These are phyloP conservation scores for Phrynocephalus forsythii DNA, from an alignment of 2,797 vertebrate species.

Conservation along the genomic window DNA sequence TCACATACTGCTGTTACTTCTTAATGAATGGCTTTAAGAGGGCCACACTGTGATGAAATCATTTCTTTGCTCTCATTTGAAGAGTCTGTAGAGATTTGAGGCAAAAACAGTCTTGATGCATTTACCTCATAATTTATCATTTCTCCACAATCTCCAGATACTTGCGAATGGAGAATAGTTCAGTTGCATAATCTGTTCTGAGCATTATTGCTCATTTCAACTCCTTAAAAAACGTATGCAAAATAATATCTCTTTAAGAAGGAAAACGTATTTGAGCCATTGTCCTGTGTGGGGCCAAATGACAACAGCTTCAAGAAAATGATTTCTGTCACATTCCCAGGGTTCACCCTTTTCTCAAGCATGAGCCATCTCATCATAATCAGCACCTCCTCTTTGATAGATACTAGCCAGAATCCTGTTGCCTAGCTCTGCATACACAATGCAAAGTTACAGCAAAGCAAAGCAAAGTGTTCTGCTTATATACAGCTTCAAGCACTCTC, in stretches of 20 bases:
- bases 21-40: slow-evolving; percentile 54
- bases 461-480: too few relatives aligned
- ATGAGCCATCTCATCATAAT: neutral
- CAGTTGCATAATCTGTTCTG: slow-evolving; percentile 7
- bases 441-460: too few relatives aligned
- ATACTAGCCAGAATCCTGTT: neutral
- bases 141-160: neutral
- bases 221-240: neutral
- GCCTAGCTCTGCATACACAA: too few relatives aligned
- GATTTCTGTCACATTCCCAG: neutral
- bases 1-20: slow-evolving; percentile 34
- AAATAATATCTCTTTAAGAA: neutral
- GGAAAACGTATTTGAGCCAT: neutral
- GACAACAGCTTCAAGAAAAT: neutral
- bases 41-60: slow-evolving; percentile 48
- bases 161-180: slow-evolving; percentile 15
- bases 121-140: slow-evolving; percentile 34
- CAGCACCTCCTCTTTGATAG: neutral
- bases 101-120: slow-evolving; percentile 14
- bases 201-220: slow-evolving; percentile 1
- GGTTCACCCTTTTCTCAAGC: neutral
- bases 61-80: slow-evolving; percentile 44
- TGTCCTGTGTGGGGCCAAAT: neutral
- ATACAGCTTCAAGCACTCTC: too few relatives aligned
- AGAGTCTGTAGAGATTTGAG: neutral